Evolutionary conservation across 2,888 invertebrate genomes (phyloP).

Genomic region (Aphrophora alni): DNA sequence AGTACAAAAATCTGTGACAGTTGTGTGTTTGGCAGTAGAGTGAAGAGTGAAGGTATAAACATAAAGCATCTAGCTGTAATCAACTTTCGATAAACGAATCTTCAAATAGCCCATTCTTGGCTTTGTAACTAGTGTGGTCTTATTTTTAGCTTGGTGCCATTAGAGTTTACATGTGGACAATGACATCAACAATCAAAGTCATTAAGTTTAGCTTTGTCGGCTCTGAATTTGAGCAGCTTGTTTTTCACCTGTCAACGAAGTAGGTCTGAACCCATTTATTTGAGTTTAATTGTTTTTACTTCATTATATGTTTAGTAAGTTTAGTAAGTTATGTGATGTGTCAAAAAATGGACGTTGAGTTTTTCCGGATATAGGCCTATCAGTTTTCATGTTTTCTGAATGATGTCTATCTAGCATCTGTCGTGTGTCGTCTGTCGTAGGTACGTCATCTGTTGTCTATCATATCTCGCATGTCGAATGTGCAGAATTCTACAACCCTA

Average conservation of each 20-base stretch:
- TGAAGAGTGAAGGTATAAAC: neutral
- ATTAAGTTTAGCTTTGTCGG: neutral
- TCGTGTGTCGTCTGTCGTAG: too few species aligned
- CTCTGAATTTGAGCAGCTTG: neutral
- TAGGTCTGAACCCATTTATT: too few species aligned
- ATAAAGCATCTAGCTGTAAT: neutral
- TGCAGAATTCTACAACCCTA: too few species aligned
- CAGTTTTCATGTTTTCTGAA: too few species aligned
- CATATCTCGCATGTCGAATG: too few species aligned
- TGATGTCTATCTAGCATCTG: too few species aligned
- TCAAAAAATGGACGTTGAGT: too few species aligned
- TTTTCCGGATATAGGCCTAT: too few species aligned
- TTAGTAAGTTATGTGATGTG: too few species aligned
- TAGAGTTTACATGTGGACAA: neutral
- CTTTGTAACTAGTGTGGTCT: neutral
- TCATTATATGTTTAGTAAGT: too few species aligned
- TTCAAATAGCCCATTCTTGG: neutral
- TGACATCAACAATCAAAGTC: neutral
- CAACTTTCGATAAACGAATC: neutral
- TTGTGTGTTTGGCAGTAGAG: neutral
- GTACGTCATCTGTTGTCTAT: too few species aligned
- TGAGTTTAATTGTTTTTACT: too few species aligned
- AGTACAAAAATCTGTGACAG: neutral
- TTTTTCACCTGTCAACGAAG: neutral
- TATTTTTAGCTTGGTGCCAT: neutral